Base-by-base conservation (phyloP, 2,113 vertebrate species). In the Saguinus midas region DNA sequence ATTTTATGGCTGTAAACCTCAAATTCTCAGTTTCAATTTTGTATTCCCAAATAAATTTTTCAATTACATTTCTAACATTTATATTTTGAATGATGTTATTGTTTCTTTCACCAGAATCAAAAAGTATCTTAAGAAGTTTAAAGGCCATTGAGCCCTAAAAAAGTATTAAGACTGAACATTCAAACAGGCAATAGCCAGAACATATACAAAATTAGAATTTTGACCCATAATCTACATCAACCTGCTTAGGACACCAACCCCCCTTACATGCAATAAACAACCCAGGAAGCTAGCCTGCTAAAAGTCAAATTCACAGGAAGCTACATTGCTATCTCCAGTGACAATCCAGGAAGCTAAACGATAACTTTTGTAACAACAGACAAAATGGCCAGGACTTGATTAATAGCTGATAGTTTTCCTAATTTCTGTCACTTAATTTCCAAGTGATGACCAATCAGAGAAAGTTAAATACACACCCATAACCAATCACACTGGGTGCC, bases 51-150 rank as follows among this genome's bases (percentile, higher is more conserved):
- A 82, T 66, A 86, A 27, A 40, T 14, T 76, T 50, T 55, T 64
- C 57, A 82, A 29, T 66, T 83, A 58, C 23, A 82, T 70, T 87
- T 82, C 82, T 87, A 91, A 87, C 27, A 82, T 70, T 82, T 94
- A 27, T 82, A 18, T 52, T 68, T 82, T 57, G 45, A 76, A 43
- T 73, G 35, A 79, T 87, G 14, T 43, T 70, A 70, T 52, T 27
- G 18, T 75, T 66, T 87, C 48, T 66, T 75, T 81, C 45, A 50
- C 32, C 35, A 35, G 75, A 75, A 94, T 81, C 20, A 87, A 48
- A 87, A 94, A 68, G 20, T 70, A 78, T 5, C 43, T 37, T 52
- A 78, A 73, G 21, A 50, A 68, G 27, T 72, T 61, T 17, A 21
- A 83, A 88, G 50, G 70, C 16, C 82, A 72, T 43, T 61, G 48